Conservation (phyloP, 2,113 vertebrate species). For the Haplotaxodon microlepis region DNA sequence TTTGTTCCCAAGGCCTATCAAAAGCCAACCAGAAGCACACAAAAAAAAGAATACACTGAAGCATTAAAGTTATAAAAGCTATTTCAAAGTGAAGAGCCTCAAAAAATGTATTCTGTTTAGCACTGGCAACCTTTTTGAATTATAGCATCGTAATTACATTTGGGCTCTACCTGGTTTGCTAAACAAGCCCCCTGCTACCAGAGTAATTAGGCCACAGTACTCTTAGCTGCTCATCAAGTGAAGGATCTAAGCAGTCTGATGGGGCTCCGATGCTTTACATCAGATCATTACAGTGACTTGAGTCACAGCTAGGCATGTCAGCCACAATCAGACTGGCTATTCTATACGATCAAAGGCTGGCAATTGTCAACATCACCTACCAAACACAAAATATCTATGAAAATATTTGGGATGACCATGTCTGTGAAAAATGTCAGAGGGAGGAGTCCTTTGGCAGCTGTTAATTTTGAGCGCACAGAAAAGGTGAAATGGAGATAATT, state of each 20-base stretch:
- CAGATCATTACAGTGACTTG: neutral
- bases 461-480: conserved; percentile 9
- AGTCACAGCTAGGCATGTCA: neutral
- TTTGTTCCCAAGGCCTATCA: neutral
- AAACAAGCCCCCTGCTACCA: conserved; percentile 38
- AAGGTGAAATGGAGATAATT: conserved; percentile 30
- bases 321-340: neutral
- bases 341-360: neutral
- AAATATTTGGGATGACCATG: neutral
- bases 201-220: conserved; percentile 35
- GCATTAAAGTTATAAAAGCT: conserved; percentile 7
- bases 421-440: neutral
- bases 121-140: conserved; percentile 24
- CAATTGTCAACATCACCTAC: neutral
- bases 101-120: conserved; percentile 27
- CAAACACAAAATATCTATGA: neutral
- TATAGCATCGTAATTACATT: conserved; percentile 34
- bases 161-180: conserved; percentile 10
- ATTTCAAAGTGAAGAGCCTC: conserved; percentile 10
- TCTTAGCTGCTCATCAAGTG: conserved; percentile 30
- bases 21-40: neutral
- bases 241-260: conserved; percentile 20
- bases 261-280: neutral
- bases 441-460: conserved; percentile 12
- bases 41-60: neutral